phyloP scores from a whole-genome alignment of 2,113 vertebrate genomes.

The Channa argus region DNA sequence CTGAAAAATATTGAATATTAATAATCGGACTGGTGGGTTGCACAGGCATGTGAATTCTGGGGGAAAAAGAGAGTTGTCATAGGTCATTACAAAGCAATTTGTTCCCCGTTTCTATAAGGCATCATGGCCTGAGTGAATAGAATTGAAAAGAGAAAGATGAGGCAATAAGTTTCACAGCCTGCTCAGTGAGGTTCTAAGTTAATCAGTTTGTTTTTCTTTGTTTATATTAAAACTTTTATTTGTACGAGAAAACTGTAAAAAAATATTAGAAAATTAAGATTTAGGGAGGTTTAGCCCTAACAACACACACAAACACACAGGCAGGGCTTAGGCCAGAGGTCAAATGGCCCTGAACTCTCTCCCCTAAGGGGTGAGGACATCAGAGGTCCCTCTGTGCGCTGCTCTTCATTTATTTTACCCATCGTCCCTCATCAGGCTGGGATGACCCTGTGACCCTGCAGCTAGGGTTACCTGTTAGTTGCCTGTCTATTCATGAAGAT shows the following conservation, averaged over 20 bases:
- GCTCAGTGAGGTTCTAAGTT: constrained; percentile 4
- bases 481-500: constrained; percentile 72
- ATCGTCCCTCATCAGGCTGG: constrained; percentile 78
- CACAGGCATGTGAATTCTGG: constrained; percentile 14
- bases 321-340: constrained; percentile 65
- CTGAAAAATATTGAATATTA: constrained; percentile 2
- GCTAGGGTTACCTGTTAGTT: constrained; percentile 82
- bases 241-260: not conserved
- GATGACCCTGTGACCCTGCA: constrained; percentile 74
- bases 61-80: constrained; percentile 51
- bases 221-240: too few species aligned
- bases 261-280: constrained; percentile 31
- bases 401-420: constrained; percentile 79
- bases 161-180: constrained; percentile 43
- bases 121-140: constrained; percentile 28
- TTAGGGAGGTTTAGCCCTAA: constrained; percentile 48
- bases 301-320: constrained; percentile 55
- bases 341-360: constrained; percentile 74
- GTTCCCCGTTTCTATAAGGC: constrained; percentile 56
- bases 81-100: constrained; percentile 70
- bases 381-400: constrained; percentile 73
- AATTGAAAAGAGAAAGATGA: constrained; percentile 38
- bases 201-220: constrained; percentile 33
- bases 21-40: not conserved
- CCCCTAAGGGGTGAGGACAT: constrained; percentile 71